These are phyloP conservation scores for Tetramorium simillimum DNA, from an alignment of 1,140 invertebrate genomes.

Conservation along the genomic window DNA sequence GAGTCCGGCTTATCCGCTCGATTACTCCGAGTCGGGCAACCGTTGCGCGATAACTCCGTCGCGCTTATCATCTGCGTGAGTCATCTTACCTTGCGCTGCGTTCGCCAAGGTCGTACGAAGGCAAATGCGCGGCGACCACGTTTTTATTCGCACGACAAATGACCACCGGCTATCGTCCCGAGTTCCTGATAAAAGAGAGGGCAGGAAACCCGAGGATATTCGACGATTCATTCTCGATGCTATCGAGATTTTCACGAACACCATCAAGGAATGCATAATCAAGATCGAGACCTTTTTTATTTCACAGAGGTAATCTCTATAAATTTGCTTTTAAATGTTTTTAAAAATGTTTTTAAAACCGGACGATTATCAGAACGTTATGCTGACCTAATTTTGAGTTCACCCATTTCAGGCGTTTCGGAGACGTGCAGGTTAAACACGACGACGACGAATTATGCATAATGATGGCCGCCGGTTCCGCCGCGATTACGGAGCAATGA, in stretches of 20 bases:
- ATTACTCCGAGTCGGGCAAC: constrained; percentile 2
- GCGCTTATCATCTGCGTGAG: constrained; percentile 40
- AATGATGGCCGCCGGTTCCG: constrained; percentile 42
- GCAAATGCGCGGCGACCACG: neutral
- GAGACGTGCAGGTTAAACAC: neutral
- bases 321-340: neutral
- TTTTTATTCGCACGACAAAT: constrained; percentile 2
- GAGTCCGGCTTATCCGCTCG: constrained; percentile 1
- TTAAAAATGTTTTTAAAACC: neutral
- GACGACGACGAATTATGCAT: constrained; percentile 11
- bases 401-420: neutral
- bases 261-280: neutral
- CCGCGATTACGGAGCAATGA: constrained; percentile 71
- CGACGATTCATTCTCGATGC: neutral
- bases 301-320: neutral
- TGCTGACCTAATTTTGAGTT: constrained; percentile 2
- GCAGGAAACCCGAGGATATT: neutral
- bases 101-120: constrained; percentile 16
- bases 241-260: neutral
- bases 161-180: neutral
- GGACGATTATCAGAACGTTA: neutral
- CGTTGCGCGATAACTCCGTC: constrained; percentile 2
- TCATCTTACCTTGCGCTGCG: neutral
- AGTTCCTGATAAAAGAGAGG: neutral
- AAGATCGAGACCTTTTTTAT: neutral